Percentiles rank a stretch among this genome's conserved stretches.
phyloP scores from a whole-genome alignment of 2,888 invertebrate genomes.

The Escarpia spicata region DNA sequence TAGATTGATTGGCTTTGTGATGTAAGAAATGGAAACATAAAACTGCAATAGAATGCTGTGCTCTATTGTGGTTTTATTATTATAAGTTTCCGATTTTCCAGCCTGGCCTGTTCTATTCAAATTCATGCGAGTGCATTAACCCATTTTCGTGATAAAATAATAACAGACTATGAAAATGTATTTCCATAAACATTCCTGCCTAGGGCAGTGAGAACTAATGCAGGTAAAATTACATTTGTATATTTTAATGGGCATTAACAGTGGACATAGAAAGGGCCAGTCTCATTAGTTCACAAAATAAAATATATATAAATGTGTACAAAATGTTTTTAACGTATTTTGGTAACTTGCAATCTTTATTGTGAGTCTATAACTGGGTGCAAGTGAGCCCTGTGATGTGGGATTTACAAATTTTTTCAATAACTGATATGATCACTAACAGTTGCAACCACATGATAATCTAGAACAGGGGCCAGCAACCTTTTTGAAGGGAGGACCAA shows the following conservation, averaged over 20 bases:
- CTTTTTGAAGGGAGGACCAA: too few relatives aligned
- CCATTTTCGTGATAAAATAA: not conserved
- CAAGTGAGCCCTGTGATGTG: not conserved
- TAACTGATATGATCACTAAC: not conserved
- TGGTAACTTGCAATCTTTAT: not conserved
- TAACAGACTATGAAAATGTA: not conserved
- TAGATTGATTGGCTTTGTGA: not conserved
- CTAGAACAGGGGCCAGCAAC: not conserved
- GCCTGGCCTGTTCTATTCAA: not conserved
- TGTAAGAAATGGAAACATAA: not conserved
- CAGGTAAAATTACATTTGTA: not conserved
- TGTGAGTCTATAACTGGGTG: not conserved
- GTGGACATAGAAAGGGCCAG: not conserved
- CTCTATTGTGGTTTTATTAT: not conserved
- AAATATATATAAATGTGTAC: too few relatives aligned
- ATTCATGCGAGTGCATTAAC: not conserved
- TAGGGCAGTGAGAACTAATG: not conserved
- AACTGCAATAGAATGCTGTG: too few relatives aligned
- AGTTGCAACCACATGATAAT: not conserved
- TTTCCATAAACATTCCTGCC: not conserved
- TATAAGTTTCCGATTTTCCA: not conserved
- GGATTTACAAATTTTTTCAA: not conserved
- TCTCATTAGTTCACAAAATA: too few relatives aligned
- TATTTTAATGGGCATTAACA: not conserved
- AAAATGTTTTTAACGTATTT: too few relatives aligned